Base-by-base conservation (phyloP, 2,113 vertebrate genomes). In the Rhineura floridana region DNA sequence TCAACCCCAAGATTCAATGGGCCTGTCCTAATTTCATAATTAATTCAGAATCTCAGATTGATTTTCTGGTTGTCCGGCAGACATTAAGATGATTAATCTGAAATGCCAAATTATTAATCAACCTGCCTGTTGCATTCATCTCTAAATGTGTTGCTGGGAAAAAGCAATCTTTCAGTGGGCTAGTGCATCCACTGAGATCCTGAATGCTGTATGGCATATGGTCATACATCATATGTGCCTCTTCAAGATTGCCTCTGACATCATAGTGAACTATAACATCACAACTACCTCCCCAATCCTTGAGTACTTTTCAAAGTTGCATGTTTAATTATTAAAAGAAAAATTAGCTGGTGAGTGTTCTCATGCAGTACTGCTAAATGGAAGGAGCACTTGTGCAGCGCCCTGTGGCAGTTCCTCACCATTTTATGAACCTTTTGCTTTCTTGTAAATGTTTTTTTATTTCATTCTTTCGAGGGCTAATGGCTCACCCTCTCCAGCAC, bases 101-200 rank as follows among this genome's bases (percentile, higher is more conserved):
- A 83, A n/a, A n/a, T 76, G 59, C 42, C 70, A 76, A 44, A 76
- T 76, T 75, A 85, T 36, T 39, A 85, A 85, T 75, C 84, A 85
- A 76, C 42, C 30, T 62, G 72, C 72, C 36, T 63, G 28, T 76
- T 76, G 44, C 11, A 33, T 39, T 4, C 12, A 28, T 62, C 4
- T 62, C 65, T 46, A 75, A 42, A 44, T 76, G 2, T 81, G 39
- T 44, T 62, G 30, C 65, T 76, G 39, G 55, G 33, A 4, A 5
- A 48, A 65, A n/a, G 28, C 62, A 30, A 23, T 67, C 33, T n/a
- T 83, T 69, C 42, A 19, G 33, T 33, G 59, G 19, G 25, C 42
- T 9, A 46, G 3, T 46, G 63, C 25, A 30, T 65, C 28, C 28
- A 48, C 6, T 77, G 75, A 10, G 7, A 48, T 44, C 5, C 25